phyloP scores from a whole-genome alignment of 2,113 vertebrate species.

The Hippocampus comes region DNA sequence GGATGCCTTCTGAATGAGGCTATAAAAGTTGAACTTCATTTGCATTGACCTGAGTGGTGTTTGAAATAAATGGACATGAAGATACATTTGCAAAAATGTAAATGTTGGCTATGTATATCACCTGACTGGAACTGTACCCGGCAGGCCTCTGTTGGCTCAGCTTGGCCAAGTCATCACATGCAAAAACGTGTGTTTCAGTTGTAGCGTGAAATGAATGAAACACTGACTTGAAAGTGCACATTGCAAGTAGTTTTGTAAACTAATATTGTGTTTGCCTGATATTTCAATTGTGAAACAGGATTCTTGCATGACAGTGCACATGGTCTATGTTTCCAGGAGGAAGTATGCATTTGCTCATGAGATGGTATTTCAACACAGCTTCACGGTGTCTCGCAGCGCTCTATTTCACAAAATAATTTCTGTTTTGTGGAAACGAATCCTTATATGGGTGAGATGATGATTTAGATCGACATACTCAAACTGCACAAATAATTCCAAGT shows the following conservation, averaged over 20 bases:
- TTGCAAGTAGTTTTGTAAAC: constrained; percentile 6
- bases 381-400: constrained; percentile 8
- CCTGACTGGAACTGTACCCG: constrained; percentile 14
- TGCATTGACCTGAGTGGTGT: constrained; percentile 53
- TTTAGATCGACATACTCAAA: background rate
- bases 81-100: constrained; percentile 3
- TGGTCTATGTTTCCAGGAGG: constrained; percentile 51
- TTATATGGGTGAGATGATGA: background rate
- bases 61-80: constrained; percentile 57
- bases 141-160: constrained; percentile 9
- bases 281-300: constrained; percentile 7
- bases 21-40: constrained; percentile 64
- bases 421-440: constrained; percentile 17
- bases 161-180: constrained; percentile 11
- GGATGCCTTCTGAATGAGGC: constrained; percentile 65
- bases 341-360: constrained; percentile 49
- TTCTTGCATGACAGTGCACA: constrained; percentile 47
- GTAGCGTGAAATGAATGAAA: background rate
- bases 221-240: background rate
- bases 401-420: constrained; percentile 18
- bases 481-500: background rate
- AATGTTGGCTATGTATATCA: constrained; percentile 18
- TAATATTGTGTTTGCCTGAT: background rate
- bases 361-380: constrained; percentile 33
- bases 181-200: constrained; percentile 1